A percentile compares a stretch with the other conserved stretches of the same genome.
phyloP scores from a whole-genome alignment of 2,888 invertebrate species.

The Ennomos fuscantarius region DNA sequence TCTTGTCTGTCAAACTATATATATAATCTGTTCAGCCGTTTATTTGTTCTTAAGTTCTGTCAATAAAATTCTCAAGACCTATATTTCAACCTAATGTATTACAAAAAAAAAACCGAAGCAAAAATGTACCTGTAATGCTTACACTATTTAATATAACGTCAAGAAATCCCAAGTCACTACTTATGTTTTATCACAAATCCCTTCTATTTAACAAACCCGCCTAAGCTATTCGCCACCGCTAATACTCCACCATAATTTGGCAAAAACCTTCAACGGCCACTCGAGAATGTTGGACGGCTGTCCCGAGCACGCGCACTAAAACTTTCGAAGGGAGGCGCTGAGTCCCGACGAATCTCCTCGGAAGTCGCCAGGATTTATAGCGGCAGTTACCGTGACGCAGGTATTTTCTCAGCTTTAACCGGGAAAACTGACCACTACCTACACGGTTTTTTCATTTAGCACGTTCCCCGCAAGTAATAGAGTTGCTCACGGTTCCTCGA shows the following conservation, averaged over 20 bases:
- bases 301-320: conserved; percentile 69
- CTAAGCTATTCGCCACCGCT: conserved; percentile 24
- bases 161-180: conserved; percentile 11
- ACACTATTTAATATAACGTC: no score
- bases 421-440: conserved; percentile 42
- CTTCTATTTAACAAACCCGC: conserved; percentile 22
- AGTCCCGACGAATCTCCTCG: conserved; percentile 67
- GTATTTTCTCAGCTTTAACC: conserved; percentile 63
- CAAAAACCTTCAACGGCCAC: conserved; percentile 57
- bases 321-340: conserved; percentile 59
- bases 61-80: no score
- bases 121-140: no score
- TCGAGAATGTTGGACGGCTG: conserved; percentile 64
- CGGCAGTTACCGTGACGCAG: conserved; percentile 74
- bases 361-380: conserved; percentile 76
- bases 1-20: no score
- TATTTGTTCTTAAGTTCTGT: no score
- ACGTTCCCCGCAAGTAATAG: conserved; percentile 21
- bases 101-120: no score
- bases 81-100: no score
- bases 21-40: no score
- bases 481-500: conserved; percentile 27
- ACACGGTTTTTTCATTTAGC: conserved; percentile 47
- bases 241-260: conserved; percentile 49
- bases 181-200: conserved; percentile 28